Evolutionary conservation across 2,113 vertebrate genomes (phyloP), one percentile per base, ranked within the genome.

Genomic region (Psammodynastes pulverulentus): DNA sequence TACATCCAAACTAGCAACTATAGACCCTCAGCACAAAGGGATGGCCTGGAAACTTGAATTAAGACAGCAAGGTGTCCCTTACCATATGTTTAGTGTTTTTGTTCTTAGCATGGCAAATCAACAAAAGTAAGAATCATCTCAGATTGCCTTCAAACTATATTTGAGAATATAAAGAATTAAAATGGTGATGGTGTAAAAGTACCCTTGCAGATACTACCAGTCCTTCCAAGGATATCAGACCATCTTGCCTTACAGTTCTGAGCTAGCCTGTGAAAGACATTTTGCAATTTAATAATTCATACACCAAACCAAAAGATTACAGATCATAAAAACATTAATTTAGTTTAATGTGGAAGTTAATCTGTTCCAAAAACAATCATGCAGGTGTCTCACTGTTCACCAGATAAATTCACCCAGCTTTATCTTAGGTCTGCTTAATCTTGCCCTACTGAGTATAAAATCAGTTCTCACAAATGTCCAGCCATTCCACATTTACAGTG

Each of bases 401-500:
- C 2, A 62, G 24, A 92, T 9, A 79, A 94, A 93, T 24, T 93
- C 84, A 91, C 17, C 72, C 1, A 87, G 2, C 23, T 91, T 94
- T 3, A 54, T 92, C 5, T 84, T 91, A 88, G 23, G 52, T 91
- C 43, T 67, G 1, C 86, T 94, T 87, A 85, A 72, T 24, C 86
- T 95, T 54, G 26, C 86, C 86, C 48, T 53, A 51, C 84, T 79
- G 91, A 0, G 58, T 19, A 17, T 92, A 92, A 79, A 91, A 90
- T 39, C 62, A 94, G 79, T 92, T 67, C 4, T 92, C 91, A 94
- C 58, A 85, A 52, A 43, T 79, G 34, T 8, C 49, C 93, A 89
- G 93, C n/a, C 84, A 86, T 48, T 88, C 93, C 67, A 95, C 8
- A 39, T 91, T 93, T 94, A 86, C 94, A 26, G 53, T 79, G 79